Evolutionary conservation across 1,140 invertebrate species (phyloP).

Genomic region (Doryteuthis pealeii): DNA sequence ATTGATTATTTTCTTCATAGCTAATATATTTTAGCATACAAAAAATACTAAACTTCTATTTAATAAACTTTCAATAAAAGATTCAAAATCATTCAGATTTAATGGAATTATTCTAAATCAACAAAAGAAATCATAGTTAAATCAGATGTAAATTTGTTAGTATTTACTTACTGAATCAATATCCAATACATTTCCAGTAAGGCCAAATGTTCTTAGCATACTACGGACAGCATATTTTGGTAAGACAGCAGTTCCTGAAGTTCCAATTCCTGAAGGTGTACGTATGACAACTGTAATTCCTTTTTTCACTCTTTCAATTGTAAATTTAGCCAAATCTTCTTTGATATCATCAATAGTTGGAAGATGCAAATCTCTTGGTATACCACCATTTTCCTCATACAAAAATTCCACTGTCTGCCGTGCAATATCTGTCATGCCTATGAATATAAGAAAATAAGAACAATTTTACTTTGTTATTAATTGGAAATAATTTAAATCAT

Average conservation of each 20-base stretch:
- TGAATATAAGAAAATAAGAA: not conserved
- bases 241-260: constrained; percentile 42
- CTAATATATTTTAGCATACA: no score
- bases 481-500: no score
- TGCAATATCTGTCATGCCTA: constrained; percentile 61
- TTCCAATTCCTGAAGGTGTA: constrained; percentile 33
- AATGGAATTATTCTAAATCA: no score
- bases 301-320: constrained; percentile 57
- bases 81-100: no score
- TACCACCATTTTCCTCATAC: constrained; percentile 62
- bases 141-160: no score
- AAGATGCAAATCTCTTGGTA: constrained; percentile 60
- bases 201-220: constrained; percentile 60
- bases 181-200: constrained; percentile 59
- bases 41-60: no score
- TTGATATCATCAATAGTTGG: constrained; percentile 61
- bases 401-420: constrained; percentile 62
- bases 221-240: constrained; percentile 57
- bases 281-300: constrained; percentile 57
- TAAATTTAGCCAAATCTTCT: constrained; percentile 58
- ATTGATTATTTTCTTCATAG: no score
- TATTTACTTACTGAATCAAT: constrained; percentile 51
- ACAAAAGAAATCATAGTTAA: no score
- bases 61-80: no score
- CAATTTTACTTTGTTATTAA: not conserved